phyloP scores from a whole-genome alignment of 2,113 vertebrate species.

The Otolemur garnettii region DNA sequence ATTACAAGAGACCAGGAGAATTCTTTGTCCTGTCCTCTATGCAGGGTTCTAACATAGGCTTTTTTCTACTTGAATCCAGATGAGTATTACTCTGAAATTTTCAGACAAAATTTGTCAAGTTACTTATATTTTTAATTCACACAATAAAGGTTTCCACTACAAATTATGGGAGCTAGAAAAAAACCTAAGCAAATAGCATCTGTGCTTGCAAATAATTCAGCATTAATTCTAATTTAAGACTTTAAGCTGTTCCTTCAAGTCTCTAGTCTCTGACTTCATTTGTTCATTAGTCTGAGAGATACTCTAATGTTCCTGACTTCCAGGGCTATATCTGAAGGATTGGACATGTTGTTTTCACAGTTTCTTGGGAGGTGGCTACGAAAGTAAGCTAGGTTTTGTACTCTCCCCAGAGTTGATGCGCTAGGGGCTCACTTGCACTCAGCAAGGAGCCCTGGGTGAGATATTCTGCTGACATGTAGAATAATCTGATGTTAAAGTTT shows the following conservation, averaged over 20 bases:
- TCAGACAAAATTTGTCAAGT: not conserved
- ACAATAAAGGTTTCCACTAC: not conserved
- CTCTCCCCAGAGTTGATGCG: not conserved
- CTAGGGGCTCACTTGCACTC: not conserved
- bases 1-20: not conserved
- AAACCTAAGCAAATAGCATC: not conserved
- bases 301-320: not conserved
- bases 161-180: not conserved
- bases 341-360: not conserved
- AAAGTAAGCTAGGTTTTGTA: not conserved
- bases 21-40: not conserved
- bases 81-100: not conserved
- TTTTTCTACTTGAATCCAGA: slow-evolving; percentile 28
- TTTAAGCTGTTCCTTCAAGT: not conserved
- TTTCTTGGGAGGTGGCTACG: slow-evolving; percentile 19
- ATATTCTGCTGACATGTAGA: slow-evolving; percentile 31
- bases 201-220: not conserved
- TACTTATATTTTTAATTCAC: slow-evolving; percentile 41
- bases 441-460: not conserved
- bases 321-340: not conserved
- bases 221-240: slow-evolving; percentile 21
- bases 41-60: not conserved
- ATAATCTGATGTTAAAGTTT: slow-evolving; percentile 70
- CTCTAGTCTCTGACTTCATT: not conserved
- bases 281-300: not conserved